Evolutionary conservation across 2,113 vertebrate genomes (phyloP).

Genomic region (Xenotilapia leptura): DNA sequence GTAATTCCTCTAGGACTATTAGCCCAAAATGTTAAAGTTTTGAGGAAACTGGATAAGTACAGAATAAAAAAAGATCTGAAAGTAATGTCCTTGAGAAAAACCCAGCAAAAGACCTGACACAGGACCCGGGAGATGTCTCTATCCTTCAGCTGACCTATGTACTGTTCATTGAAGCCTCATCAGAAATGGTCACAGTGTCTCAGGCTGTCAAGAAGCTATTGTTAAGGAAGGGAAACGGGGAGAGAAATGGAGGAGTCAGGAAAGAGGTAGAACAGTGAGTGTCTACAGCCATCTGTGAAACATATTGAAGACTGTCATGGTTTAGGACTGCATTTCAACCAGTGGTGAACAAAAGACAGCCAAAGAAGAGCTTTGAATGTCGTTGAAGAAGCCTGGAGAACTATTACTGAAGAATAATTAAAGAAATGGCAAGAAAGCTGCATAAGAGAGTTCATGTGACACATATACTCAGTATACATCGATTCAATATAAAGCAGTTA

Average conservation of each 20-base stretch:
- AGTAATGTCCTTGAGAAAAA: not conserved
- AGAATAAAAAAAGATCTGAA: not conserved
- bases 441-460: not conserved
- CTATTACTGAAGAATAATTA: not conserved
- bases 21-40: not conserved
- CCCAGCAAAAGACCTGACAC: not conserved
- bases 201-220: not conserved
- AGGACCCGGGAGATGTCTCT: not conserved
- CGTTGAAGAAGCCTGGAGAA: not conserved
- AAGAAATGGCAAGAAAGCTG: not conserved
- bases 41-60: not conserved
- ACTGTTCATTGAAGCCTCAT: not conserved
- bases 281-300: not conserved
- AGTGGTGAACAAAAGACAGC: not conserved
- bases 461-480: not conserved
- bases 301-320: not conserved
- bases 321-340: not conserved
- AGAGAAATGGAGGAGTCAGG: not conserved
- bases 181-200: not conserved
- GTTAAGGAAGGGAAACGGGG: not conserved
- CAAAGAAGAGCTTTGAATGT: not conserved
- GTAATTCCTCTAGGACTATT: not conserved
- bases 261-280: not conserved
- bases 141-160: not conserved
- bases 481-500: not conserved